Evolutionary conservation across 2,113 vertebrate species (phyloP), one percentile per base, ranked within the genome.

Genomic region (Tychaedon coryphoeus): DNA sequence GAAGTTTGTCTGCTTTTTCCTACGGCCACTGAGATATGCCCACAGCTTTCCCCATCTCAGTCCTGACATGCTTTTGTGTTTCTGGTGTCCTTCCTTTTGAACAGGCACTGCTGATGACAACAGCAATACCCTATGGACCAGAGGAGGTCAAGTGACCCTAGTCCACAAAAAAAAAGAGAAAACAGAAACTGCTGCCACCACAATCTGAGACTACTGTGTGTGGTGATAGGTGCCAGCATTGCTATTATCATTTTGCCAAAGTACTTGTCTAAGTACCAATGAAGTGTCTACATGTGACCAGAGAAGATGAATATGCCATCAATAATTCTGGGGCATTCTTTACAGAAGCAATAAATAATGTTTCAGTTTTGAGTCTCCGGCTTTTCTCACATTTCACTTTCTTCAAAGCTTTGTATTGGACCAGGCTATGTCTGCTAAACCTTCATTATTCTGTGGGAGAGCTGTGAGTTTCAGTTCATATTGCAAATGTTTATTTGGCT

Each of bases 311-410:
- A 54, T 85, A 66, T 62, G 47, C 38, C 25, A 75, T 67, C 79
- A 19, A 1, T 34, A 60, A 26, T 65, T 94, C 45, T 57, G 18
- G 19, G 22, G 10, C 8, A 48, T 77, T 73, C 51, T 42, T 62
- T 51, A 19, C 4, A 67, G 47, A 67, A 93, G 19, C 36, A 67
- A 31, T 81, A 33, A 93, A 34, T 71, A 42, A 58, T 20, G 25
- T 66, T 93, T 70, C 54, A n/a, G 1, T 69, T 86, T 48, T 70
- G 72, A 70, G 24, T 38, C 47, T 90, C 83, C 86, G 69, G 20
- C 43, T 89, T 86, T 94, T 87, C 75, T 95, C 54, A 73, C 42
- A 34, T 80, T 80, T 89, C 34, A 84, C 76, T 94, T 95, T 80
- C 76, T 91, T 66, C 47, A 70, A 47, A 74, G 50, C 38, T 95